Evolutionary conservation across 2,113 vertebrate genomes (phyloP).

Genomic region (Pelodiscus sinensis): DNA sequence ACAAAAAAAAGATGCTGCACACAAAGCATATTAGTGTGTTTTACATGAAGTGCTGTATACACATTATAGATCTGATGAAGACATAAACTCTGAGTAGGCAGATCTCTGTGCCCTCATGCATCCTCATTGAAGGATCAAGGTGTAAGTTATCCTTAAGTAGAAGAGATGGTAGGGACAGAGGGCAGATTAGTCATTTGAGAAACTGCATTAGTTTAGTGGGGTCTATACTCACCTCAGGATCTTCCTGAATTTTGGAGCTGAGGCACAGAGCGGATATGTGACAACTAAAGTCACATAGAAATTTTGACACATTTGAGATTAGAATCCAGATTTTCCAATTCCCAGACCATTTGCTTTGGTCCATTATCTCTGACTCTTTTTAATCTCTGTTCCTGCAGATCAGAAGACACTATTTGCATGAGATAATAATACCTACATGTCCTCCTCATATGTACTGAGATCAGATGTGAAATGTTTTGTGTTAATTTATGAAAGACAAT

Average conservation of each 20-base stretch:
- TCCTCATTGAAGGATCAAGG: no score
- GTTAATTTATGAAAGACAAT: not conserved
- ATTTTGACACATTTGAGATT: not conserved
- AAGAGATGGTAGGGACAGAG: no score
- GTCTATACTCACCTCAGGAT: no score
- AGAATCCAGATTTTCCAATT: not conserved
- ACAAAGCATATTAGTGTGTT: no score
- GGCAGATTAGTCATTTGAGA: no score
- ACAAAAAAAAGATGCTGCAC: no score
- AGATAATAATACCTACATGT: not conserved
- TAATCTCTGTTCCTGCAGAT: not conserved
- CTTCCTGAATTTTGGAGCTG: not conserved
- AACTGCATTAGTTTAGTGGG: no score
- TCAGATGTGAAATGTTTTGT: not conserved
- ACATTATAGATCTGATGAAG: no score
- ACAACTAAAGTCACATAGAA: not conserved
- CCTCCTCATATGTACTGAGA: not conserved
- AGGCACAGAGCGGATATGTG: conserved; percentile 6
- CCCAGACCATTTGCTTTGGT: not conserved
- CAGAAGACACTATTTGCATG: not conserved
- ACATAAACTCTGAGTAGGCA: no score
- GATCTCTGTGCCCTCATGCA: no score
- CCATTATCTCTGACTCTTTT: not conserved
- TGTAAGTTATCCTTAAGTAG: no score
- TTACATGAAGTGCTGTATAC: no score